Evolutionary conservation across 2,888 invertebrate genomes (phyloP).

Genomic region (Drosophila gaucha): DNA sequence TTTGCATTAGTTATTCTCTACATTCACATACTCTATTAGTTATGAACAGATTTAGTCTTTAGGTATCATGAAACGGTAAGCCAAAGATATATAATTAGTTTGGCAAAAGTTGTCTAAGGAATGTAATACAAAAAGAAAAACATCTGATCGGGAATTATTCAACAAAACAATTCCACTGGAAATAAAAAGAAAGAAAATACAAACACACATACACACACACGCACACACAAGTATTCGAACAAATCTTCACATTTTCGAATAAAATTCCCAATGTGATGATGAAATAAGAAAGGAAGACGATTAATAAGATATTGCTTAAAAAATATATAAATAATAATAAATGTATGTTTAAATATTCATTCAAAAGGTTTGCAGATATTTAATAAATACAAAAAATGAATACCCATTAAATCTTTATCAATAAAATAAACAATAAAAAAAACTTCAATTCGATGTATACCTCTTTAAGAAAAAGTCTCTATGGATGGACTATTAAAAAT

Average conservation of each 20-base stretch:
- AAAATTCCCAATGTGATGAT: constrained; percentile 70
- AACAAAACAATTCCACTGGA: constrained; percentile 62
- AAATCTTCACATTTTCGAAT: constrained; percentile 41
- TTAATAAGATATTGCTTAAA: constrained; percentile 25
- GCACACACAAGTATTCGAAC: constrained; percentile 11
- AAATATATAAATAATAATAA: neutral
- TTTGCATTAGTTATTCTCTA: neutral
- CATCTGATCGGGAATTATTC: constrained; percentile 33
- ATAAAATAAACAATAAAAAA: constrained; percentile 3
- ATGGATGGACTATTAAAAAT: neutral
- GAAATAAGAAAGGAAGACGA: constrained; percentile 24
- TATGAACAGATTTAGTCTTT: constrained; percentile 45
- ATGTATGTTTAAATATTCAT: constrained; percentile 31
- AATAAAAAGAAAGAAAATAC: constrained; percentile 55
- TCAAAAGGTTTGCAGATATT: constrained; percentile 30
- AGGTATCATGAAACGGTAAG: constrained; percentile 22
- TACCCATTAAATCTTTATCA: constrained; percentile 10
- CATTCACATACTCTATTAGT: constrained; percentile 15
- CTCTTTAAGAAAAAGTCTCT: neutral
- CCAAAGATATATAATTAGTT: constrained; percentile 27
- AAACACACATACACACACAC: too few species aligned
- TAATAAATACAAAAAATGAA: constrained; percentile 2
- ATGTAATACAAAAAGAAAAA: neutral
- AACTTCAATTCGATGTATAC: constrained; percentile 2
- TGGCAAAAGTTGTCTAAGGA: neutral